Percentiles rank a stretch among this genome's conserved stretches.
These are phyloP conservation scores for Gulo gulo DNA, from an alignment of 2,113 vertebrate genomes.

Conservation along the genomic window DNA sequence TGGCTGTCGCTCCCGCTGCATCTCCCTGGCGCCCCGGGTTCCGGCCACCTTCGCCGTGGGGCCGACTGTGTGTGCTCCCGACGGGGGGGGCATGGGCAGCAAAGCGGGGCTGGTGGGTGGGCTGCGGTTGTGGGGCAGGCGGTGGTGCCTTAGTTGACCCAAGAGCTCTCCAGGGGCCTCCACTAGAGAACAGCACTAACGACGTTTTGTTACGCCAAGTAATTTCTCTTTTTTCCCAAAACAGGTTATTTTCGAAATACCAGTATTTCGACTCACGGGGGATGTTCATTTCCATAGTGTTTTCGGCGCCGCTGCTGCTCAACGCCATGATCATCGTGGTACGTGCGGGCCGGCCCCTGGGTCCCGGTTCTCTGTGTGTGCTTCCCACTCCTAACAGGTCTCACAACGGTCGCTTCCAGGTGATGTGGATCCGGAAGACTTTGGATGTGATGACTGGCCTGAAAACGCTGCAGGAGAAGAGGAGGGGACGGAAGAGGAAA, in stretches of 20 bases:
- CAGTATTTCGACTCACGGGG: slow-evolving; percentile 98
- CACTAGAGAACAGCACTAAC: fast-evolving
- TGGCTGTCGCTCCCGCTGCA: fast-evolving
- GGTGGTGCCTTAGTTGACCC: not conserved
- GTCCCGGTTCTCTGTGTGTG: fast-evolving
- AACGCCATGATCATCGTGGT: slow-evolving; percentile 96
- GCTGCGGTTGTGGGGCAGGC: not conserved
- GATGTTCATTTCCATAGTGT: slow-evolving; percentile 97
- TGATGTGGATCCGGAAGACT: slow-evolving; percentile 92
- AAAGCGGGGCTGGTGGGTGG: not conserved
- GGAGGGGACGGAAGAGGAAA: slow-evolving; percentile 84
- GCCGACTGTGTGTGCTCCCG: not conserved
- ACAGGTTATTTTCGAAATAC: slow-evolving; percentile 92
- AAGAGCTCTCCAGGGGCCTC: not conserved
- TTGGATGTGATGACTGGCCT: slow-evolving; percentile 93
- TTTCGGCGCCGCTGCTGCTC: slow-evolving; percentile 91
- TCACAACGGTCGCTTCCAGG: slow-evolving; percentile 79
- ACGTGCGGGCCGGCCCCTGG: slow-evolving; percentile 40
- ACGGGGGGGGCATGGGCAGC: not conserved
- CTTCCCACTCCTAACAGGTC: fast-evolving
- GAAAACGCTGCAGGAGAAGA: slow-evolving; percentile 88
- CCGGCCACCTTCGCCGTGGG: not conserved
- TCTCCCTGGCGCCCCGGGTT: not conserved
- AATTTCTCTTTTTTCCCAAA: slow-evolving; percentile 42
- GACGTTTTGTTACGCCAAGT: not conserved